Evolutionary conservation across 2,797 vertebrate genomes (phyloP), one percentile per base, ranked within the genome.

Genomic region (Pyrocephalus nanus): DNA sequence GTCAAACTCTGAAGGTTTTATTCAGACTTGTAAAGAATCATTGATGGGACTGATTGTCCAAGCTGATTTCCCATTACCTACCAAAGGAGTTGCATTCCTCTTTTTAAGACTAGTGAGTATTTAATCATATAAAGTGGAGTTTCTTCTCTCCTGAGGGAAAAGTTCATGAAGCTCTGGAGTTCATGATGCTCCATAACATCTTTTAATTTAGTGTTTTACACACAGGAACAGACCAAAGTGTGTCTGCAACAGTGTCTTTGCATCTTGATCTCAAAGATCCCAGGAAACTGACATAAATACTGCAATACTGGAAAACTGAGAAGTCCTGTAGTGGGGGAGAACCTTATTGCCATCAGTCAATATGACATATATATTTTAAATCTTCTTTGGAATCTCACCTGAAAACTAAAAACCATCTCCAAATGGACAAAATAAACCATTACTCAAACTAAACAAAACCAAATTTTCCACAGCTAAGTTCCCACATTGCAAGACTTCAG

Each of bases 291-390:
- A 30, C 27, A 72, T 16, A 90, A 60, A 67, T 30, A 67, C 22
- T n/a, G 19, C 18, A 61, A 65, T 40, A 80, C 9, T 34, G 25
- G 30, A 20, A 48, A 80, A 45, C 12, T 17, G 14, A 17, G 22
- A 25, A 50, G 12, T 11, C 0, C 14, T 38, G 15, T 17, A 40
- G 5, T 0, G 27, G 9, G 4, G 7, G 5, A 4, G 40, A 8
- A 54, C 22, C 14, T 84, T 84, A 64, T 0, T 38, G 8, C 34
- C 50, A 77, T 26, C 13, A 64, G 48, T 38, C 20, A 78, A 42
- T 38, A 62, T 8, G 7, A 7, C 61, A 8, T 76, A 72, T 22
- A 6, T 25, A 45, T n/a, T 85, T 82, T 40, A 65, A 58, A 61
- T 54, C 6, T 34, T 9, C 22, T 75, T 36, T 30, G 23, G n/a